Conservation (phyloP, 2,888 invertebrate species). For the Cephus nigrinus region DNA sequence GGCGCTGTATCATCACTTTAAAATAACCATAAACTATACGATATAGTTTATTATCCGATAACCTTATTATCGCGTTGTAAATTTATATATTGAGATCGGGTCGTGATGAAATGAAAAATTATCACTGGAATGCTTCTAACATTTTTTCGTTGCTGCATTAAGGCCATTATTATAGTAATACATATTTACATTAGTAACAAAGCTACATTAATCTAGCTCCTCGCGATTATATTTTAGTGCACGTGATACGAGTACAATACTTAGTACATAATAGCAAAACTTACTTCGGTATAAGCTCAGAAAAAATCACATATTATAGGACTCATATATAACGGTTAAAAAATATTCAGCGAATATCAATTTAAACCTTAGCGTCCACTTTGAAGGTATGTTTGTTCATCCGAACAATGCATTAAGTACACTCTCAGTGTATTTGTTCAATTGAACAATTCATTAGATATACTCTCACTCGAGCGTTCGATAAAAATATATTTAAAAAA, state of each 20-base stretch:
- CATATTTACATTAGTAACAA: constrained; percentile 4
- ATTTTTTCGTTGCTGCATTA: not conserved
- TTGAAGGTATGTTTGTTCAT: not conserved
- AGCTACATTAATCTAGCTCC: not conserved
- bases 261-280: constrained; percentile 4
- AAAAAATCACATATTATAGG: constrained; percentile 11
- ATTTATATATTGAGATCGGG: not conserved
- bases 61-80: not conserved
- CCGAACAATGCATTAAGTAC: not conserved
- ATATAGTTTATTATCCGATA: not conserved
- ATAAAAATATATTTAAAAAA: not conserved
- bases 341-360: not conserved
- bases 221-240: constrained; percentile 5
- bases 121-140: not conserved
- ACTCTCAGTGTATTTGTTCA: not conserved
- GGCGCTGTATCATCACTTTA: not conserved
- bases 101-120: not conserved
- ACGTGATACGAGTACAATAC: not conserved
- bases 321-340: not conserved
- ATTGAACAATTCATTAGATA: not conserved
- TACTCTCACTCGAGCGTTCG: not conserved
- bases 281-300: constrained; percentile 7
- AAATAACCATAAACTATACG: not conserved
- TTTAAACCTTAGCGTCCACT: not conserved
- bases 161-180: not conserved